Percentiles rank a stretch among this genome's conserved stretches.
Conservation (phyloP, 2,113 vertebrate species). For the Marcusenius ussheri region DNA sequence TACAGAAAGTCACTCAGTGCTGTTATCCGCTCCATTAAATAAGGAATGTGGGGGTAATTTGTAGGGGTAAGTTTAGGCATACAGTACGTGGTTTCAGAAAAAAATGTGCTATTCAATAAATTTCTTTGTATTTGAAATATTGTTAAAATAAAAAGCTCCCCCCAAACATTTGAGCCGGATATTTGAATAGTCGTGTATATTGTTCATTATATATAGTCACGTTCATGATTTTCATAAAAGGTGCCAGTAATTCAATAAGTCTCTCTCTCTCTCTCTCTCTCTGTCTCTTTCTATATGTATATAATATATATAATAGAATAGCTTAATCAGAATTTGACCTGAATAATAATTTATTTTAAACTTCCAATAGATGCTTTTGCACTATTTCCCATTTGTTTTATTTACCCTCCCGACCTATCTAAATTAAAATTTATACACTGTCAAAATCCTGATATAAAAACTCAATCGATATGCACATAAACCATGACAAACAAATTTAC, state of each 20-base stretch:
- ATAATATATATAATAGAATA: not conserved
- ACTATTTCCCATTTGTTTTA: not conserved
- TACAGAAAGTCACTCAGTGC: not conserved
- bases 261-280: not conserved
- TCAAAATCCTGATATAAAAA: slow-evolving; percentile 3
- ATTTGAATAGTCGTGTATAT: not conserved
- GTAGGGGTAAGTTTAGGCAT: not conserved
- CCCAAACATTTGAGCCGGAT: not conserved
- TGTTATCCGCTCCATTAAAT: not conserved
- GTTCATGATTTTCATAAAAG: not conserved
- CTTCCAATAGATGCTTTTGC: not conserved
- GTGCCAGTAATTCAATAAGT: not conserved
- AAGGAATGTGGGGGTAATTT: not conserved
- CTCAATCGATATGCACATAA: not conserved
- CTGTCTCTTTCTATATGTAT: not conserved
- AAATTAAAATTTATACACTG: not conserved
- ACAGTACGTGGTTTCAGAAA: not conserved
- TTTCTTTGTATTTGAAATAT: not conserved
- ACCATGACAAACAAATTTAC: not conserved
- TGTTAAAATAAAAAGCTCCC: not conserved
- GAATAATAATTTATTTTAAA: not conserved
- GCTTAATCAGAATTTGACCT: not conserved
- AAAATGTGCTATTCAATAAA: not conserved
- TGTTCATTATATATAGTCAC: not conserved
- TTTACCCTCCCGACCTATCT: not conserved